Evolutionary conservation across 2,113 vertebrate species (phyloP).

Genomic region (Echinops telfairi): DNA sequence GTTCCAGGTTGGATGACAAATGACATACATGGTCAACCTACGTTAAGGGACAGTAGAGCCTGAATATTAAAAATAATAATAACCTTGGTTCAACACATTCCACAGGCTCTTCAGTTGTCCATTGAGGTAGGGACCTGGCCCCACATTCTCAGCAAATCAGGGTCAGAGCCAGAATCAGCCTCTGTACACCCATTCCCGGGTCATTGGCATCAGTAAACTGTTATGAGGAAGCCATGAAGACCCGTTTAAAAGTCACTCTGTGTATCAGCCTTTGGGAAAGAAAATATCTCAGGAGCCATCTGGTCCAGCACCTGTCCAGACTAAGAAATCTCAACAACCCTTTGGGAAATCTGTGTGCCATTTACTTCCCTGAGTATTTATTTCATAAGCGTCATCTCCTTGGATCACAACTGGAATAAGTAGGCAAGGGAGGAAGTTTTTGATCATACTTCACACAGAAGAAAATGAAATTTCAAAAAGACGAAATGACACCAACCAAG

Average conservation of each 20-base stretch:
- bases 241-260: neutral
- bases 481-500: neutral
- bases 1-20: neutral
- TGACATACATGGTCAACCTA: neutral
- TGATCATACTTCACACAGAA: slow-evolving; percentile 14
- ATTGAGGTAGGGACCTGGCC: neutral
- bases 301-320: neutral
- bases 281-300: neutral
- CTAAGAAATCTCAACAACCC: neutral
- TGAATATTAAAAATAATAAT: neutral
- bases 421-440: slow-evolving; percentile 7
- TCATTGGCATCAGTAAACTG: neutral
- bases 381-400: neutral
- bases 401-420: neutral
- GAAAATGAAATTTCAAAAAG: slow-evolving; percentile 38
- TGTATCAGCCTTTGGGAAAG: neutral
- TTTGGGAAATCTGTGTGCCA: neutral
- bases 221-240: neutral
- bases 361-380: slow-evolving; percentile 22
- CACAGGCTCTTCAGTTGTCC: neutral
- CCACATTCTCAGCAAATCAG: neutral
- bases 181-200: neutral
- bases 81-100: neutral
- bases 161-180: neutral
- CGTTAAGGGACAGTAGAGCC: neutral